Conservation (phyloP, 2,888 invertebrate genomes). For the Pocota personata region DNA sequence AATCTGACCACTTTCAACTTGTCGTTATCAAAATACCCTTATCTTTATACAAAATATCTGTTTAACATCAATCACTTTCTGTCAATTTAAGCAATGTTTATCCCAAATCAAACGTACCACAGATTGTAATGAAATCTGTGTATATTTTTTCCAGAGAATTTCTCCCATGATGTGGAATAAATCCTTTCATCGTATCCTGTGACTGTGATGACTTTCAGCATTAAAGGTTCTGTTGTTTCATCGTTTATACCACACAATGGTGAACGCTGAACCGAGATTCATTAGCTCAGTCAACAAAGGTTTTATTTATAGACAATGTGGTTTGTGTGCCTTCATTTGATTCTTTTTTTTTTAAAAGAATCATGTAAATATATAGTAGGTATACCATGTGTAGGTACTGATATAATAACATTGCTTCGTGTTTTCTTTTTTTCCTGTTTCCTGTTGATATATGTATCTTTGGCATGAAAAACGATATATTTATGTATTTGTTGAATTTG, state of each 20-base stretch:
- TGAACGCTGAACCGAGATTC: background rate
- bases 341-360: too few relatives aligned
- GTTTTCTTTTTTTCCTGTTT: too few relatives aligned
- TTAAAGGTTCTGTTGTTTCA: conserved; percentile 16
- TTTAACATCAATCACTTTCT: conserved; percentile 7
- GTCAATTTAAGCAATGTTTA: conserved; percentile 8
- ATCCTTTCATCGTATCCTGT: conserved; percentile 3
- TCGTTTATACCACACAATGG: background rate
- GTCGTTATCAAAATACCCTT: background rate
- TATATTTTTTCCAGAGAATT: background rate
- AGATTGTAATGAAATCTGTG: conserved; percentile 18
- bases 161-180: background rate
- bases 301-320: conserved; percentile 21
- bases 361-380: background rate
- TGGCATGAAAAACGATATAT: background rate
- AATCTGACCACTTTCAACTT: background rate
- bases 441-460: background rate
- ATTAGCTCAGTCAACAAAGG: conserved; percentile 12
- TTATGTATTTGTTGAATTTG: background rate
- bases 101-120: background rate
- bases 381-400: background rate
- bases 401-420: background rate
- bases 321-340: background rate
- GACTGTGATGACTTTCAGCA: conserved; percentile 6
- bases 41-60: background rate